phyloP scores from a whole-genome alignment of 2,888 invertebrate species.

The Silvanus unidentatus region DNA sequence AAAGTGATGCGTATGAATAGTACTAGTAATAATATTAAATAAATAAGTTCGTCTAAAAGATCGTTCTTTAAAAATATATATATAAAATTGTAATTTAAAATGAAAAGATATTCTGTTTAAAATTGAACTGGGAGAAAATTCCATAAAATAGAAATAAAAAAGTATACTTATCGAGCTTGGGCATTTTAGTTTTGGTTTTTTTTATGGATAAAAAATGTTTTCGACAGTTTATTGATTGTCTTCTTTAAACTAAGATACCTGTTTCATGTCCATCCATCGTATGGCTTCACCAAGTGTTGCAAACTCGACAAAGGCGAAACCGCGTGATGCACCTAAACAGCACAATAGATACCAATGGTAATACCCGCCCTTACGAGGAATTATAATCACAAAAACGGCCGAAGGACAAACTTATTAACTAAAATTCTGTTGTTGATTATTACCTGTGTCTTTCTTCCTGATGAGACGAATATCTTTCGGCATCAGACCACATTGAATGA shows the following conservation, averaged over 20 bases:
- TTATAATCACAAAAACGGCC: constrained; percentile 55
- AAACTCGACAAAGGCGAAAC: constrained; percentile 93
- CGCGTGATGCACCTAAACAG: constrained; percentile 84
- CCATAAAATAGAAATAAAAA: constrained; percentile 13
- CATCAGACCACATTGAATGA: constrained; percentile 66
- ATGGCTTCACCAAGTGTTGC: constrained; percentile 79
- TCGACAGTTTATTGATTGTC: constrained; percentile 22
- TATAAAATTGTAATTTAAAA: too few relatives aligned
- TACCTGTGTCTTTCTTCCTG: constrained; percentile 80
- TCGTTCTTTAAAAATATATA: too few relatives aligned
- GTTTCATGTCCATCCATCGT: constrained; percentile 88
- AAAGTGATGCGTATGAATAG: too few relatives aligned
- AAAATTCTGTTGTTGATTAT: constrained; percentile 25
- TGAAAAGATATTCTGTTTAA: too few relatives aligned
- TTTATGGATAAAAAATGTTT: constrained; percentile 18
- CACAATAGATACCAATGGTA: constrained; percentile 48
- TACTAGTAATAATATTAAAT: too few relatives aligned
- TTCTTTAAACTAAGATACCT: constrained; percentile 56
- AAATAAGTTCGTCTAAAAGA: too few relatives aligned
- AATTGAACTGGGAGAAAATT: too few relatives aligned
- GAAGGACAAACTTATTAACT: constrained; percentile 35
- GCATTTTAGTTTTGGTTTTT: constrained; percentile 13
- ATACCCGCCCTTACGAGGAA: constrained; percentile 42
- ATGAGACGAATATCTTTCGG: constrained; percentile 78
- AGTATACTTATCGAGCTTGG: constrained; percentile 24